phyloP scores from a whole-genome alignment of 2,888 invertebrate species.

The Escarpia spicata region DNA sequence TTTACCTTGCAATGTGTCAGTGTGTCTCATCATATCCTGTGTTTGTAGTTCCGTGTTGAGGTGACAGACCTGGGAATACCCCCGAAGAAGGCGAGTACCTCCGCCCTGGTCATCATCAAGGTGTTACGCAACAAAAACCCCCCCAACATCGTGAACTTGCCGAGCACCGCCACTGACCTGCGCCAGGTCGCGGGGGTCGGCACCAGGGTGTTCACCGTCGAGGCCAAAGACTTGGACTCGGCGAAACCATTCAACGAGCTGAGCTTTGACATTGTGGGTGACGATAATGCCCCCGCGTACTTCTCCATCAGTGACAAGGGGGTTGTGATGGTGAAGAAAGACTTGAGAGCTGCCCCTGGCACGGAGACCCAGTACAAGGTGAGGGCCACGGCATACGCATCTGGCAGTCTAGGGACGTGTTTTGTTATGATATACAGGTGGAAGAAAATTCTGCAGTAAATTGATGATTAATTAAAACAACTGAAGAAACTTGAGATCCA shows the following conservation, averaged over 20 bases:
- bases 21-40: slow-evolving; percentile 14
- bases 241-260: slow-evolving; percentile 51
- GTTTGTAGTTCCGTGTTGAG: slow-evolving; percentile 39
- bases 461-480: background rate
- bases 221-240: slow-evolving; percentile 35
- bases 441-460: background rate
- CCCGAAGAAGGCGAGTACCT: slow-evolving; percentile 34
- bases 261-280: slow-evolving; percentile 47
- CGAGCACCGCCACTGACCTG: slow-evolving; percentile 38
- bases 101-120: slow-evolving; percentile 50
- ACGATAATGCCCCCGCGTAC: slow-evolving; percentile 46
- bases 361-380: slow-evolving; percentile 44
- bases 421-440: too few species aligned
- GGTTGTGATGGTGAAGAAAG: slow-evolving; percentile 41
- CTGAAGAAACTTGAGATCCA: too few species aligned
- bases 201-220: slow-evolving; percentile 34
- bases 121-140: slow-evolving; percentile 50
- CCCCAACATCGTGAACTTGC: slow-evolving; percentile 51
- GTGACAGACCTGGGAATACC: slow-evolving; percentile 51
- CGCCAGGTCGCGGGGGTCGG: slow-evolving; percentile 23
- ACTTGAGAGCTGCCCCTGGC: slow-evolving; percentile 42
- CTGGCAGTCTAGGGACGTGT: too few species aligned
- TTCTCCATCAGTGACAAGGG: slow-evolving; percentile 47
- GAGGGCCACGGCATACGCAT: background rate
- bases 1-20: background rate